Conservation (phyloP, 2,113 vertebrate species). For the Actenoides hombroni region DNA sequence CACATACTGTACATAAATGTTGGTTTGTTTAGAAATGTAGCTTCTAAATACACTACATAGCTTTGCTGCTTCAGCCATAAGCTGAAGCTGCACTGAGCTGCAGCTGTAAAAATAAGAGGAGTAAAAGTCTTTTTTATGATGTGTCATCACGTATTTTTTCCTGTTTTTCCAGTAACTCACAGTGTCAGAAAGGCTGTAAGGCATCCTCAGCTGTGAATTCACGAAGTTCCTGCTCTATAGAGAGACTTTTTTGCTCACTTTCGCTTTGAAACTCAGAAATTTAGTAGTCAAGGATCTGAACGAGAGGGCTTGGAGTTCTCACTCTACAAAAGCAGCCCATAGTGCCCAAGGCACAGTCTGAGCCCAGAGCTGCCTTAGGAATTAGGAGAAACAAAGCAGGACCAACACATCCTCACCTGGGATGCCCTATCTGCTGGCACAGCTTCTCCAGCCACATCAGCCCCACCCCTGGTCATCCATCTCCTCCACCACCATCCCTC, state of each 20-base stretch:
- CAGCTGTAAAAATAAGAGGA: constrained; percentile 25
- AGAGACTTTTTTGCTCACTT: background rate
- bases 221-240: background rate
- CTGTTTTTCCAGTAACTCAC: constrained; percentile 4
- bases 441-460: background rate
- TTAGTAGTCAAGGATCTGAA: background rate
- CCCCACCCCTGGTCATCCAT: background rate
- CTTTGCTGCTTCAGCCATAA: background rate
- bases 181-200: background rate
- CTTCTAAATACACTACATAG: background rate
- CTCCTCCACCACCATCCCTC: background rate
- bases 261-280: background rate
- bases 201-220: background rate
- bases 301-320: background rate
- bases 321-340: background rate
- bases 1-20: background rate
- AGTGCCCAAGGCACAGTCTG: background rate
- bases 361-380: background rate
- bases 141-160: background rate
- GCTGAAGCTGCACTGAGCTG: background rate
- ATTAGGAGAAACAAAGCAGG: background rate
- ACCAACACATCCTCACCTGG: background rate
- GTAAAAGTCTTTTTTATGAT: constrained; percentile 11
- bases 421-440: fast-evolving
- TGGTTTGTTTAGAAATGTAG: background rate